phyloP scores from a whole-genome alignment of 1,140 invertebrate genomes.

The Drosophila nannoptera region DNA sequence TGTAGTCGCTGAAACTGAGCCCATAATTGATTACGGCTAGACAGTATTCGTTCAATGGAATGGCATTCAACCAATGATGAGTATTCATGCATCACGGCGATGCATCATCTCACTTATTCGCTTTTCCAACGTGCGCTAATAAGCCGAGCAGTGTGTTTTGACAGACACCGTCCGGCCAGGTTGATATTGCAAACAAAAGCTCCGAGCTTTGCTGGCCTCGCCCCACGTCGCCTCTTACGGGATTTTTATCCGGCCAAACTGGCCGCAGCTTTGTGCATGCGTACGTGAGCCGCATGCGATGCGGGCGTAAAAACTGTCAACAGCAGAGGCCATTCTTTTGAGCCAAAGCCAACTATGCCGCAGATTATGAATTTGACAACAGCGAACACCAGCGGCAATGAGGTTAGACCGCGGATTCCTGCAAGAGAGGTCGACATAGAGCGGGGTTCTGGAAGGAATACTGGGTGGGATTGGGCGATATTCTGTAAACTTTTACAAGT shows the following conservation, averaged over 20 bases:
- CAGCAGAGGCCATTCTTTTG: slow-evolving; percentile 56
- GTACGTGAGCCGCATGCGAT: background rate
- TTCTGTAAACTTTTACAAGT: slow-evolving; percentile 61
- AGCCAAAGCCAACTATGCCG: slow-evolving; percentile 47
- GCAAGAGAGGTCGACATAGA: no score
- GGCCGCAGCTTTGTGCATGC: slow-evolving; percentile 19
- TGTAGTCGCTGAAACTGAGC: background rate
- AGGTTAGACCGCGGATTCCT: background rate
- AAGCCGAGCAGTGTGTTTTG: slow-evolving; percentile 54
- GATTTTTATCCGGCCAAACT: slow-evolving; percentile 16
- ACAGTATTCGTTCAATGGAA: no score
- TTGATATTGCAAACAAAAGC: slow-evolving; percentile 23
- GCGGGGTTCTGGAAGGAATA: no score
- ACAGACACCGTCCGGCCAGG: slow-evolving; percentile 20
- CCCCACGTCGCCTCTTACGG: background rate
- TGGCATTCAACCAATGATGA: no score
- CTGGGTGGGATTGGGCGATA: slow-evolving; percentile 19
- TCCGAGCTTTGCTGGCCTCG: no score
- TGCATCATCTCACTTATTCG: slow-evolving; percentile 30
- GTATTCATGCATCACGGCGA: slow-evolving; percentile 37
- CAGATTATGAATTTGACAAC: slow-evolving; percentile 75
- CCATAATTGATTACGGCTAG: no score
- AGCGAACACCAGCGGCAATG: slow-evolving; percentile 40
- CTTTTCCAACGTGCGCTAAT: slow-evolving; percentile 70
- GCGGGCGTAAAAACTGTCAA: slow-evolving; percentile 48